Percentiles rank a stretch among this genome's conserved stretches.
Conservation (phyloP, 2,888 invertebrate species). For the Pandemis cinnamomeana region DNA sequence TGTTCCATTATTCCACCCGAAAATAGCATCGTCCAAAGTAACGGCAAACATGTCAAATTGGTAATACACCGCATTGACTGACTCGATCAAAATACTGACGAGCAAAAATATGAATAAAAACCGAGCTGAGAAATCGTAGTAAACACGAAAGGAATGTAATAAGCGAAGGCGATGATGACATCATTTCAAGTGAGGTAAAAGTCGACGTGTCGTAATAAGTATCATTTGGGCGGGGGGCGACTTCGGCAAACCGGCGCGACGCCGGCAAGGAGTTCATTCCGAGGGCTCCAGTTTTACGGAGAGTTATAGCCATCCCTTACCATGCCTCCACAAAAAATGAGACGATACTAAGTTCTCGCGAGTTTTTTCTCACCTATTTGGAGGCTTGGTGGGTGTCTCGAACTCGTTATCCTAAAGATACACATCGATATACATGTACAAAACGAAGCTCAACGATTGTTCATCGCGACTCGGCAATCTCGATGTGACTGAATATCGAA, state of each 20-base stretch:
- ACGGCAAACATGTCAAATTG: background rate
- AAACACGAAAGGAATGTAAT: conserved; percentile 28
- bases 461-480: background rate
- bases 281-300: background rate
- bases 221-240: conserved; percentile 20
- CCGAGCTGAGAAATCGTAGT: conserved; percentile 9
- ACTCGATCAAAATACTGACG: background rate
- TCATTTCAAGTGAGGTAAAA: conserved; percentile 32
- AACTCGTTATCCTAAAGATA: conserved; percentile 1
- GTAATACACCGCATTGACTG: background rate
- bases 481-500: background rate
- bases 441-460: background rate
- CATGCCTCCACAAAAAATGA: background rate
- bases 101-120: conserved; percentile 12
- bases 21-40: background rate
- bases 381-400: background rate
- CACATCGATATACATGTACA: background rate
- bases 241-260: background rate
- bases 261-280: background rate
- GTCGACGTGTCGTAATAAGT: conserved; percentile 33
- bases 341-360: background rate
- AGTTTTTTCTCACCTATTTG: background rate
- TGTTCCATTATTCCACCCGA: background rate
- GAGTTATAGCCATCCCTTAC: background rate
- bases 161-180: conserved; percentile 24